These are phyloP conservation scores for Parnassius smintheus DNA, from an alignment of 2,888 invertebrate species.

Conservation along the genomic window DNA sequence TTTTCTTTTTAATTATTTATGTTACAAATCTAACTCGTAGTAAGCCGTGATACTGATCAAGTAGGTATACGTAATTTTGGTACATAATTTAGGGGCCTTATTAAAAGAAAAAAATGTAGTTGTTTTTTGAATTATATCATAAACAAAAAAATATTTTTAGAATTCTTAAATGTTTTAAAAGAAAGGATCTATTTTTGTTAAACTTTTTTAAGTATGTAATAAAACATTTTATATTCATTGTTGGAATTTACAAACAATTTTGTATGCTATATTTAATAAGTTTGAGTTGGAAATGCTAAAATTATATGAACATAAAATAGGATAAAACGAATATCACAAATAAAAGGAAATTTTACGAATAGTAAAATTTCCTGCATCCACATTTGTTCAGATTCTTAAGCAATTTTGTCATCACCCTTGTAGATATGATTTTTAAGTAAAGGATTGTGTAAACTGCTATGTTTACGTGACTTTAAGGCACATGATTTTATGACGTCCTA, in stretches of 20 bases:
- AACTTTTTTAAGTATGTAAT: slow-evolving; percentile 58
- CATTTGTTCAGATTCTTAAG: too few species aligned
- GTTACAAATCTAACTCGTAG: slow-evolving; percentile 45
- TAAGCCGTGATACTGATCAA: slow-evolving; percentile 48
- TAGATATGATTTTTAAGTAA: too few species aligned
- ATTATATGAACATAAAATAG: too few species aligned
- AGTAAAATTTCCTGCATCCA: too few species aligned
- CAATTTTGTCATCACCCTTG: too few species aligned
- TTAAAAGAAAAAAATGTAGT: slow-evolving; percentile 45
- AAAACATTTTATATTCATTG: slow-evolving; percentile 55
- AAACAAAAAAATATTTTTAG: slow-evolving; percentile 60
- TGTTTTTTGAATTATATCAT: slow-evolving; percentile 53
- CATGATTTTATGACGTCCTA: too few species aligned
- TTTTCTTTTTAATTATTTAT: too few species aligned
- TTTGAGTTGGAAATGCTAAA: slow-evolving; percentile 19
- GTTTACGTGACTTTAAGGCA: too few species aligned
- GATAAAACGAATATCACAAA: too few species aligned
- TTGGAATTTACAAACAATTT: slow-evolving; percentile 39
- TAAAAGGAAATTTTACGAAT: too few species aligned
- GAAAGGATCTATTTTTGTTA: slow-evolving; percentile 77
- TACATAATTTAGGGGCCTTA: slow-evolving; percentile 74
- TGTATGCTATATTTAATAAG: slow-evolving; percentile 25
- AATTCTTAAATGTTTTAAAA: slow-evolving; percentile 59
- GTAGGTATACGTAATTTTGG: slow-evolving; percentile 70
- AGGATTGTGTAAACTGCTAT: too few species aligned